phyloP scores from a whole-genome alignment of 2,797 vertebrate species.

The Girardinus metallicus region DNA sequence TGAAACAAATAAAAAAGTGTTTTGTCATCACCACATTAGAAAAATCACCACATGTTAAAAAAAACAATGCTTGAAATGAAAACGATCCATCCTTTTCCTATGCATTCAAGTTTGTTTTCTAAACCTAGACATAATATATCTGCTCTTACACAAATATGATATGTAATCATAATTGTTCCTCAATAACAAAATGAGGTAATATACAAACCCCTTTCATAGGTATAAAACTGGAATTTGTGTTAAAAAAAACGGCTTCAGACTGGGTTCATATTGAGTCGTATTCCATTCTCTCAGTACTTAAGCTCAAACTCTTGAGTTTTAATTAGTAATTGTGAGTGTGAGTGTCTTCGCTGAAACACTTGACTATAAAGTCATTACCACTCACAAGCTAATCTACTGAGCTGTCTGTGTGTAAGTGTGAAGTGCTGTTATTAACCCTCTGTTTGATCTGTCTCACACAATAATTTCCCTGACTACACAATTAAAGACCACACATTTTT shows the following conservation, averaged over 20 bases:
- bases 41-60: neutral
- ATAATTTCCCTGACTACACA: conserved; percentile 87
- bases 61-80: neutral
- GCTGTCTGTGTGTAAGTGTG: conserved; percentile 40
- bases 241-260: conserved; percentile 75
- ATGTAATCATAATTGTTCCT: conserved; percentile 1
- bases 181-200: neutral
- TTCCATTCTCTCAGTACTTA: conserved; percentile 80
- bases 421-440: conserved; percentile 85
- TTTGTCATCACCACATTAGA: neutral
- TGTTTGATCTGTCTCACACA: conserved; percentile 86
- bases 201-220: conserved; percentile 50
- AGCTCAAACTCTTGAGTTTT: conserved; percentile 86
- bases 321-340: conserved; percentile 80
- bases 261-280: conserved; percentile 77
- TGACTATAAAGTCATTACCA: conserved; percentile 92
- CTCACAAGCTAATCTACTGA: conserved; percentile 77
- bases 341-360: conserved; percentile 83
- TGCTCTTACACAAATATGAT: neutral
- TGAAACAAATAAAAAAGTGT: neutral
- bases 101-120: neutral
- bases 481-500: conserved; percentile 80
- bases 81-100: neutral
- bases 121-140: neutral
- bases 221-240: conserved; percentile 81